Evolutionary conservation across 2,113 vertebrate species (phyloP), one percentile per base, ranked within the genome.

Genomic region (Phrynosoma blainvillii): DNA sequence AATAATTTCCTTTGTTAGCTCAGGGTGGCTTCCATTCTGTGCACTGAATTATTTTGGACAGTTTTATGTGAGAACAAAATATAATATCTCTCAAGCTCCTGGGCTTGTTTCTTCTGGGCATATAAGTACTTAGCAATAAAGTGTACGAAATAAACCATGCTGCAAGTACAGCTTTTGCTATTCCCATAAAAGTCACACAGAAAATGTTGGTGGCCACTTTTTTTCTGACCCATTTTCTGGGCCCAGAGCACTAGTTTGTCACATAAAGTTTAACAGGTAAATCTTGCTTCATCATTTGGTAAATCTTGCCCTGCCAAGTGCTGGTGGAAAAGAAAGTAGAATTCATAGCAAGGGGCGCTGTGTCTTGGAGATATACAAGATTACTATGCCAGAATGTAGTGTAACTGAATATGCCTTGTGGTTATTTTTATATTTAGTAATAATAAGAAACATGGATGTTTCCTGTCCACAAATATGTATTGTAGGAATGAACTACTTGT

Each of bases 1-100:
- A 91, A 71, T 83, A 0, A 42, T 75, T 92, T 82, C 70, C 62
- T 82, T 77, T 47, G 70, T 62, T 78, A 59, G 66, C 16, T 25
- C 68, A 56, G 56, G 66, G 74, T 54, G 4, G 30, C 10, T 83
- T 71, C 73, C 54, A 10, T 78, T 65, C 6, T 40, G 30, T 4
- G 20, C 2, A 82, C 54, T 77, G n/a, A 62, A n/a, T 78, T 36
- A 30, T 36, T 77, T 70, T 70, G 56, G 21, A 47, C 59, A 52
- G 10, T 82, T 82, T 82, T 65, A 16, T 30, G 27, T 21, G 25
- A 82, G 66, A 25, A 12, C 9, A 70, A 79, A 79, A 68, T 16
- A 36, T 54, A 56, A 11, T 30, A 12, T 71, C 10, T 59, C 21
- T 71, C 20, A 80, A 13, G 4, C 23, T 59, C 18, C 42, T 25